phyloP scores from a whole-genome alignment of 1,140 invertebrate species.

The Zaprionus ornatus region DNA sequence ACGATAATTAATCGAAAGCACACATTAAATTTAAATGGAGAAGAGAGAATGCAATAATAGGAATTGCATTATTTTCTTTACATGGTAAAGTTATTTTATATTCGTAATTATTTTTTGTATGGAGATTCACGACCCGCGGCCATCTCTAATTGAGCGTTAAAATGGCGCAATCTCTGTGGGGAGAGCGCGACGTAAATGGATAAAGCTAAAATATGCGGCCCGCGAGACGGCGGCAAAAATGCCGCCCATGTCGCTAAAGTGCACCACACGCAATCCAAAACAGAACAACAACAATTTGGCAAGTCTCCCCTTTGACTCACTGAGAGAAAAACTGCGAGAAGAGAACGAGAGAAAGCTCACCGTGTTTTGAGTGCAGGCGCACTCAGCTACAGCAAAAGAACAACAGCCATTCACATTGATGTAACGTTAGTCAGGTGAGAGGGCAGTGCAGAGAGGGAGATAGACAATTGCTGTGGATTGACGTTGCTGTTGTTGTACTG shows the following conservation, averaged over 20 bases:
- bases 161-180: conserved; percentile 67
- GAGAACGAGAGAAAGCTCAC: conserved; percentile 23
- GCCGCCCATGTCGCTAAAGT: conserved; percentile 79
- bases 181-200: conserved; percentile 61
- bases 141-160: conserved; percentile 51
- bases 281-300: conserved; percentile 34
- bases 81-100: neutral
- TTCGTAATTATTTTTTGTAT: neutral
- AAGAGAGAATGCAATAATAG: neutral
- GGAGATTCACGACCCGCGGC: conserved; percentile 3
- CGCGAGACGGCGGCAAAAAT: conserved; percentile 63
- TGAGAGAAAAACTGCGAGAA: conserved; percentile 35
- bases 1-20: neutral
- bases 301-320: conserved; percentile 38
- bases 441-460: conserved; percentile 6
- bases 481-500: conserved; percentile 45
- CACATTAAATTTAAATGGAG: neutral
- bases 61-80: neutral
- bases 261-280: conserved; percentile 68
- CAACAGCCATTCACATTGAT: conserved; percentile 60
- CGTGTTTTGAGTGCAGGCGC: conserved; percentile 31
- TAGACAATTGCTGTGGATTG: conserved; percentile 43
- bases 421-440: conserved; percentile 72
- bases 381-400: conserved; percentile 39
- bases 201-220: conserved; percentile 71